A percentile compares a stretch with the other conserved stretches of the same genome.
Evolutionary conservation across 2,113 vertebrate genomes (phyloP).

Genomic region (Caracal caracal): DNA sequence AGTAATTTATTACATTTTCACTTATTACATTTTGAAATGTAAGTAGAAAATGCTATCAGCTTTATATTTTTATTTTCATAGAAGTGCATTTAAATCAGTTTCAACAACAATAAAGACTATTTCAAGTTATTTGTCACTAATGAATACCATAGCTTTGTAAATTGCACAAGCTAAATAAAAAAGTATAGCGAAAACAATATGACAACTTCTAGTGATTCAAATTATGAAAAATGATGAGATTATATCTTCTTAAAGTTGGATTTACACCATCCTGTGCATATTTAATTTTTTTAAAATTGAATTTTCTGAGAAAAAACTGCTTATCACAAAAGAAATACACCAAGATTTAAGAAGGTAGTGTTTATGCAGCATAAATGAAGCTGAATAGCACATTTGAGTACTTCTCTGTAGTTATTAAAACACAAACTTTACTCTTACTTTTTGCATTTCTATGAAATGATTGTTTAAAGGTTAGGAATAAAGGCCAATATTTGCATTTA

Average conservation of each 20-base stretch:
- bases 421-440: constrained; percentile 82
- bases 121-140: constrained; percentile 40
- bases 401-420: constrained; percentile 76
- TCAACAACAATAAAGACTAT: background rate
- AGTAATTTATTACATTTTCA: constrained; percentile 56
- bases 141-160: constrained; percentile 38
- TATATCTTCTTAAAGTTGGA: constrained; percentile 19
- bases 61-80: constrained; percentile 51
- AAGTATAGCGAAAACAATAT: background rate
- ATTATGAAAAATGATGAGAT: background rate
- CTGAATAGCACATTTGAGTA: constrained; percentile 64
- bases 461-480: constrained; percentile 86
- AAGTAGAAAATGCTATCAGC: constrained; percentile 36
- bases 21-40: constrained; percentile 56
- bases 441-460: constrained; percentile 83
- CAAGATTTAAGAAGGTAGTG: constrained; percentile 69
- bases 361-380: constrained; percentile 66
- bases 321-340: constrained; percentile 56
- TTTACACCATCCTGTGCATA: constrained; percentile 20
- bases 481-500: constrained; percentile 90
- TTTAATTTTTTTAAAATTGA: constrained; percentile 63
- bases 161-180: constrained; percentile 7
- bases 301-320: constrained; percentile 64
- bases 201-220: background rate
- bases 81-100: constrained; percentile 29